These are phyloP conservation scores for Syrista parreyssii DNA, from an alignment of 2,888 invertebrate genomes.

Conservation along the genomic window DNA sequence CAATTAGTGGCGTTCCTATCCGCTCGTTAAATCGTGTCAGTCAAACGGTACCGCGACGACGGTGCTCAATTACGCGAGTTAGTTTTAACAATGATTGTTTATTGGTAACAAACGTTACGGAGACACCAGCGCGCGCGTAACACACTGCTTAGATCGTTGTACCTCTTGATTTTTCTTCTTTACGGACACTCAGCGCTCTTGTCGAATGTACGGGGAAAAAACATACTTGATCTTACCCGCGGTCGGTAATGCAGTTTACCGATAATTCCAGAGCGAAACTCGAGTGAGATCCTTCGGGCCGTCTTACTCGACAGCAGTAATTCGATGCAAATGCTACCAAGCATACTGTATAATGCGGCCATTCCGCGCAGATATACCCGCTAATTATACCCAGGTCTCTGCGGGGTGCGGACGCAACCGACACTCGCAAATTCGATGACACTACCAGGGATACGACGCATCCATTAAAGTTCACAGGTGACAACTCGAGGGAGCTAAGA, in stretches of 20 bases:
- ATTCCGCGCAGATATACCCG: conserved; percentile 3
- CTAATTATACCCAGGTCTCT: background rate
- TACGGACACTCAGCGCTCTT: background rate
- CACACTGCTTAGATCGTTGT: too few species aligned
- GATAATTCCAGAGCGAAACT: background rate
- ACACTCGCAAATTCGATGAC: background rate
- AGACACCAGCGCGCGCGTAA: background rate
- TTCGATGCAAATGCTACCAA: conserved; percentile 1
- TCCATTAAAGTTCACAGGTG: background rate
- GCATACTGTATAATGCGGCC: conserved; percentile 3
- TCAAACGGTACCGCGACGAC: background rate
- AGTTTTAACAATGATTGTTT: background rate
- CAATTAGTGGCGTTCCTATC: background rate
- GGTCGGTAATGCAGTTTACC: background rate
- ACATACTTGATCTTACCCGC: background rate
- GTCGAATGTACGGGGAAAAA: background rate
- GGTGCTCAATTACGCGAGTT: background rate
- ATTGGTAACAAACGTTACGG: background rate
- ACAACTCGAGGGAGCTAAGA: background rate
- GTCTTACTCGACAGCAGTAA: background rate
- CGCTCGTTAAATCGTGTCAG: background rate
- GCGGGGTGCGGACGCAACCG: background rate
- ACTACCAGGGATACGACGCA: background rate
- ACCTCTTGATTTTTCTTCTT: background rate
- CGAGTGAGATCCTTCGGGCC: background rate